Conservation (phyloP, 2,888 invertebrate genomes). For the Pegoplata infirma region DNA sequence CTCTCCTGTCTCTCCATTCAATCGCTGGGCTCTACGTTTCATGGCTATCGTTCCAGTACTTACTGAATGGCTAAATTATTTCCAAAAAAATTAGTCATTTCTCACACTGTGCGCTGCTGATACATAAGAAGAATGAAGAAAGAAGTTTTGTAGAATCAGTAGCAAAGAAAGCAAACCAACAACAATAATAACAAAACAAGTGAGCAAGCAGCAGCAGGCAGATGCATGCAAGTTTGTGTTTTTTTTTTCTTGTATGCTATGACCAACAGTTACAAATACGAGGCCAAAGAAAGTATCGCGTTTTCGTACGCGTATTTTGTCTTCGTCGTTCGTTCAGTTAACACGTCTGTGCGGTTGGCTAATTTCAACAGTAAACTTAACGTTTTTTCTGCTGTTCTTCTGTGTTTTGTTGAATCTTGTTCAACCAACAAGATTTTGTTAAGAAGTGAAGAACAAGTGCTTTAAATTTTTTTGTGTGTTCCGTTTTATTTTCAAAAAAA, state of each 20-base stretch:
- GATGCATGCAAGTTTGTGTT: slow-evolving; percentile 44
- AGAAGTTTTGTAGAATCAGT: slow-evolving; percentile 21
- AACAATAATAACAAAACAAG: neutral
- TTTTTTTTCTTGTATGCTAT: no score
- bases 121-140: slow-evolving; percentile 17
- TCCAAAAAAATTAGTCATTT: no score
- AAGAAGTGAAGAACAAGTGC: slow-evolving; percentile 61
- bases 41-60: no score
- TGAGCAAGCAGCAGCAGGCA: slow-evolving; percentile 20
- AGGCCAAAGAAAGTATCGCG: slow-evolving; percentile 77
- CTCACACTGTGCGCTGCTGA: neutral
- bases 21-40: no score
- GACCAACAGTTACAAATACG: slow-evolving; percentile 69
- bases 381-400: slow-evolving; percentile 41
- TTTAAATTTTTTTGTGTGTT: slow-evolving; percentile 42
- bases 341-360: slow-evolving; percentile 72
- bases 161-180: slow-evolving; percentile 49
- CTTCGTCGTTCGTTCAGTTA: slow-evolving; percentile 77
- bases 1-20: no score
- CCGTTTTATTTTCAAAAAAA: slow-evolving; percentile 18
- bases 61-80: no score
- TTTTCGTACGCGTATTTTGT: slow-evolving; percentile 76
- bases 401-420: slow-evolving; percentile 31
- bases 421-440: slow-evolving; percentile 46
- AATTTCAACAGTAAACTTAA: slow-evolving; percentile 30